Evolutionary conservation across 2,113 vertebrate species (phyloP).

Genomic region (Cottus gobio): DNA sequence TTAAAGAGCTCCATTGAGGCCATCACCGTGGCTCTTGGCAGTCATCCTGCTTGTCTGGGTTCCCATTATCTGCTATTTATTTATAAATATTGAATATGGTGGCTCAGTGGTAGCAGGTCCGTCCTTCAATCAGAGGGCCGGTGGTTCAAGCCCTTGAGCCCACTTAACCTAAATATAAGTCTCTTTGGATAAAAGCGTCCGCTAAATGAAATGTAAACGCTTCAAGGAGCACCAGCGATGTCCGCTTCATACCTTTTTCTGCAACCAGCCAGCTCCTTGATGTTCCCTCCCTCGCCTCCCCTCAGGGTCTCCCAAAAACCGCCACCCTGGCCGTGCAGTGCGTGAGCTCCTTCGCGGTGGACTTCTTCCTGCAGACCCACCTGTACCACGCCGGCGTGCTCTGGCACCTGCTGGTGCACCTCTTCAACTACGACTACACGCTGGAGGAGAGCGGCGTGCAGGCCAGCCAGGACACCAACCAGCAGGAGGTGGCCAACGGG

Average conservation of each 20-base stretch:
- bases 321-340: conserved; percentile 93
- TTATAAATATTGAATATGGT: background rate
- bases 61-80: background rate
- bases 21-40: background rate
- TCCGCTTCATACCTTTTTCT: background rate
- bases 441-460: conserved; percentile 98
- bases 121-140: no score
- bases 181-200: no score
- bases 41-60: background rate
- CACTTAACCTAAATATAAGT: no score
- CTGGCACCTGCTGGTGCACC: conserved; percentile 94
- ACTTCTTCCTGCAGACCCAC: conserved; percentile 97
- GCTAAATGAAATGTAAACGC: no score
- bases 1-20: background rate
- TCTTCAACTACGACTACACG: conserved; percentile 97
- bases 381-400: conserved; percentile 95
- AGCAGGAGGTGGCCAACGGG: conserved; percentile 97
- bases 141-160: no score
- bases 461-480: conserved; percentile 95
- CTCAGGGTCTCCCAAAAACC: conserved; percentile 90
- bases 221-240: background rate
- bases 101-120: no score
- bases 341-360: conserved; percentile 95
- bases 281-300: background rate
- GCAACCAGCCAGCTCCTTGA: background rate